These are phyloP conservation scores for Melanerpes aurifrons DNA, from an alignment of 2,113 vertebrate genomes.

Conservation along the genomic window DNA sequence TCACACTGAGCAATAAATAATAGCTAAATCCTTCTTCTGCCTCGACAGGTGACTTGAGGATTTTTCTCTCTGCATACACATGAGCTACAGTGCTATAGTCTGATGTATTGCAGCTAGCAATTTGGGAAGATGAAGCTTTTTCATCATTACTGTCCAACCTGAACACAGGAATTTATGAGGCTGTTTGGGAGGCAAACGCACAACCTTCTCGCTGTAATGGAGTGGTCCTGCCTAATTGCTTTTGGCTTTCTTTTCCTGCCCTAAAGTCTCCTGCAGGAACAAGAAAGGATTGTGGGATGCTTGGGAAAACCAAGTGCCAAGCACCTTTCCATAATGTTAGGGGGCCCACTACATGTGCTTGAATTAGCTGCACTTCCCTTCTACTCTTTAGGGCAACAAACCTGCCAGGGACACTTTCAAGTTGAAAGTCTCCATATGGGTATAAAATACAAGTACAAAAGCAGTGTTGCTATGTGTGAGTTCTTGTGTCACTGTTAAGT, in stretches of 20 bases:
- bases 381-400: not conserved
- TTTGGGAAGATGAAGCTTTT: slow-evolving; percentile 4
- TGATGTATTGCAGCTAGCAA: slow-evolving; percentile 32
- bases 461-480: not conserved
- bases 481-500: not conserved
- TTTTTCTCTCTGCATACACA: slow-evolving; percentile 1
- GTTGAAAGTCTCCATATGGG: not conserved
- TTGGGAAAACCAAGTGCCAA: not conserved
- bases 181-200: not conserved
- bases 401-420: not conserved
- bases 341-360: not conserved
- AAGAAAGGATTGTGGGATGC: not conserved
- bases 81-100: not conserved
- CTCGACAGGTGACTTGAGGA: slow-evolving; percentile 5
- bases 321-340: not conserved
- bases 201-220: not conserved
- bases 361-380: not conserved
- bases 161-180: not conserved
- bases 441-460: not conserved
- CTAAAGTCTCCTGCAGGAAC: not conserved
- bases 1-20: slow-evolving; percentile 46
- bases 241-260: not conserved
- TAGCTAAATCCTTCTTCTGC: slow-evolving; percentile 8
- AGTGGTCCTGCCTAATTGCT: not conserved
- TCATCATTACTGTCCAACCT: not conserved